A percentile compares a stretch with the other conserved stretches of the same genome.
These are phyloP conservation scores for Lydus trimaculatus DNA, from an alignment of 2,888 invertebrate genomes.

Conservation along the genomic window DNA sequence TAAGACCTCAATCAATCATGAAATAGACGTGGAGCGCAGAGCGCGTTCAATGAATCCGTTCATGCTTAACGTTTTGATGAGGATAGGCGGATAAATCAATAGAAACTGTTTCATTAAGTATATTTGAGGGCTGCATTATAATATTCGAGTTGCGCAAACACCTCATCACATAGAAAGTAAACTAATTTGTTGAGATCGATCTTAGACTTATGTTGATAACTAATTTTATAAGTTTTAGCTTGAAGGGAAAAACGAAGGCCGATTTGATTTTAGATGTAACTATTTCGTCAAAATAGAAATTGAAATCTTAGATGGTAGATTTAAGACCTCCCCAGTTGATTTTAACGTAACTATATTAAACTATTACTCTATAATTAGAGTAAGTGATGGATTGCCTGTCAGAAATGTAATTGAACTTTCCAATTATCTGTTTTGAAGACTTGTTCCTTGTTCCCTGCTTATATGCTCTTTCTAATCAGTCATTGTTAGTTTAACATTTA, in stretches of 20 bases:
- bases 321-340: background rate
- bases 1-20: conserved; percentile 10
- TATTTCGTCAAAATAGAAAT: background rate
- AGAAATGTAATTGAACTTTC: conserved; percentile 45
- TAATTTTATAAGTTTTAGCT: background rate
- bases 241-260: background rate
- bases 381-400: conserved; percentile 50
- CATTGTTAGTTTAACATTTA: background rate
- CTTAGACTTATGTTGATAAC: background rate
- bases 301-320: background rate
- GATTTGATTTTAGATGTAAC: background rate
- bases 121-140: background rate
- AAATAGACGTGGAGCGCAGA: background rate
- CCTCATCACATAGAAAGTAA: background rate
- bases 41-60: conserved; percentile 4
- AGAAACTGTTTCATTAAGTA: background rate
- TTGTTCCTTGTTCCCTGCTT: background rate
- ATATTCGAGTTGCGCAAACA: conserved; percentile 2
- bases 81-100: conserved; percentile 1
- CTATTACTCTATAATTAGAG: conserved; percentile 46
- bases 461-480: background rate
- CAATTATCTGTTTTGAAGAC: conserved; percentile 25
- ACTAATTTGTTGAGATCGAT: background rate
- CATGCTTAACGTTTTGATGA: background rate
- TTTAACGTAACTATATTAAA: conserved; percentile 43